A percentile compares a stretch with the other conserved stretches of the same genome.
Evolutionary conservation across 2,797 vertebrate genomes (phyloP).

Genomic region (Crypturellus tataupa): DNA sequence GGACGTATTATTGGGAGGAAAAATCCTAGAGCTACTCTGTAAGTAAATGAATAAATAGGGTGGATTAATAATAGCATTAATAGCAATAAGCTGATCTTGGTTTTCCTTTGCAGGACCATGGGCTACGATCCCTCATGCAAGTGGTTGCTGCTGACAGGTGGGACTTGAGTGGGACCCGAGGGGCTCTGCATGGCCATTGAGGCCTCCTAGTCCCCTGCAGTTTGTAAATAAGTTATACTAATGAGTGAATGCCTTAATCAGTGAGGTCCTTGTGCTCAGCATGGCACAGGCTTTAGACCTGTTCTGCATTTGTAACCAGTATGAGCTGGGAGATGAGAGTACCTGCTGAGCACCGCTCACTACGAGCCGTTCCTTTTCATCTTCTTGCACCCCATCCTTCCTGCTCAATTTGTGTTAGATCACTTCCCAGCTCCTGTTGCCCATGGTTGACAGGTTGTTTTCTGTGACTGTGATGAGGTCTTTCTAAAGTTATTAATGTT

Average conservation of each 20-base stretch:
- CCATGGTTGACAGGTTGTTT: background rate
- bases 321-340: background rate
- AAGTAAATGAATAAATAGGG: background rate
- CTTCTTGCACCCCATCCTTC: background rate
- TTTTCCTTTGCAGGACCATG: background rate
- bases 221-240: background rate
- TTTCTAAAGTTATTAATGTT: background rate
- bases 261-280: no score
- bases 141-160: background rate
- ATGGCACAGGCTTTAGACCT: rapidly evolving
- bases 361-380: rapidly evolving
- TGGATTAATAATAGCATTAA: background rate
- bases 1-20: background rate
- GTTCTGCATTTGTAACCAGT: background rate
- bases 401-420: background rate
- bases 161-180: no score
- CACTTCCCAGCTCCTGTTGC: background rate
- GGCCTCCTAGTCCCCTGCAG: no score
- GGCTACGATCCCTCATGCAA: background rate
- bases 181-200: background rate
- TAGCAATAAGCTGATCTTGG: background rate
- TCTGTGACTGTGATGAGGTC: background rate
- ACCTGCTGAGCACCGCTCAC: background rate
- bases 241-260: background rate
- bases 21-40: background rate